A percentile compares a stretch with the other conserved stretches of the same genome.
Evolutionary conservation across 2,797 vertebrate species (phyloP).

Genomic region (Enteromius paludinosus): DNA sequence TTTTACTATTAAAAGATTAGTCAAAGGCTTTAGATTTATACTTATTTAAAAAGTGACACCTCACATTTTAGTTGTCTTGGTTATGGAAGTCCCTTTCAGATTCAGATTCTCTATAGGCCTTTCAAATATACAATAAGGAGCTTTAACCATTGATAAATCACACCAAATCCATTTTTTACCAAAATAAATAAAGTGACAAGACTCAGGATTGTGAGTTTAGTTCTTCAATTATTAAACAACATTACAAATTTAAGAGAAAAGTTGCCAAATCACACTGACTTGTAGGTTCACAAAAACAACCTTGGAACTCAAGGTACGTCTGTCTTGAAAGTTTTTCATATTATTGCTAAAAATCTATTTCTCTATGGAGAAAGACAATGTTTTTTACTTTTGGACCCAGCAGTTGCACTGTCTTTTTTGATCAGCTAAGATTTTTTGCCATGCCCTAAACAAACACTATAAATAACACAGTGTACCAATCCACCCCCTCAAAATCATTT

Average conservation of each 20-base stretch:
- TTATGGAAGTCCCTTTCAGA: neutral
- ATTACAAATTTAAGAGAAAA: neutral
- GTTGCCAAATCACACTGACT: neutral
- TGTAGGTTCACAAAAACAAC: neutral
- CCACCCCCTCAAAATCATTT: slow-evolving; percentile 2
- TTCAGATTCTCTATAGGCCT: neutral
- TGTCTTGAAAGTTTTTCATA: neutral
- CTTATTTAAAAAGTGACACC: neutral
- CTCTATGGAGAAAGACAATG: neutral
- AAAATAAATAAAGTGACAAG: neutral
- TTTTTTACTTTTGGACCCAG: neutral
- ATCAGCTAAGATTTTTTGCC: neutral
- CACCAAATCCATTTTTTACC: neutral
- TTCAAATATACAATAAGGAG: neutral
- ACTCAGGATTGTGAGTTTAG: neutral
- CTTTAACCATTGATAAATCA: neutral
- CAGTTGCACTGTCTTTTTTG: neutral
- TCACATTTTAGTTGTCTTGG: slow-evolving; percentile 1
- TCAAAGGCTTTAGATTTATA: neutral
- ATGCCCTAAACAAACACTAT: slow-evolving; percentile 1
- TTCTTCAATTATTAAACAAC: neutral
- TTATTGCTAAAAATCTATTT: slow-evolving; percentile 1
- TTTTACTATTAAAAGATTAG: slow-evolving; percentile 8
- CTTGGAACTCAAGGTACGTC: neutral
- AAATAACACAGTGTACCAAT: neutral